Evolutionary conservation across 2,113 vertebrate genomes (phyloP), one percentile per base, ranked within the genome.

Genomic region (Sylvilagus bachmani): DNA sequence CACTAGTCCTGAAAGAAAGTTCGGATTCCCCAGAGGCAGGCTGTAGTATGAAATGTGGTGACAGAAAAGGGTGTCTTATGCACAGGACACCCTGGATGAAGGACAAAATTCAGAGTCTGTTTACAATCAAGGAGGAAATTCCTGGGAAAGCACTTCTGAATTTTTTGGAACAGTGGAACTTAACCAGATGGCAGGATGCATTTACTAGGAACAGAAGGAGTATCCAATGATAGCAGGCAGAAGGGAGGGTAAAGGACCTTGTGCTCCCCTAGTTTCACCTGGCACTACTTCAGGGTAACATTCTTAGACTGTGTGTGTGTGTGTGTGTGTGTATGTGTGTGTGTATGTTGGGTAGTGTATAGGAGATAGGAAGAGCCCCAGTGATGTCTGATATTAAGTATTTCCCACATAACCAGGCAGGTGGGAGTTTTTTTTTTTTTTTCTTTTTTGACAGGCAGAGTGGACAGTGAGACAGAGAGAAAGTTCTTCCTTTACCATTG

Each of bases 141-240:
- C 66, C 27, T 31, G 4, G 55, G 44, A 90, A 82, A 9, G 9
- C 10, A 81, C 25, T 5, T 81, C n/a, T 69, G 31, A 93, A 69
- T 64, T 86, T 90, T 64, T 75, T 90, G 31, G 36, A 93, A 70
- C 3, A 77, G 49, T 11, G 55, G 1, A 87, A 74, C 80, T 86
- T 83, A 94, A 90, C 67, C 74, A 91, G 14, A 70, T 38, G 29
- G 22, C 74, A 95, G 33, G n/a, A 75, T 27, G 38, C 44, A n/a
- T 58, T 25, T n/a, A 36, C 36, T 44, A 90, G 44, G 36, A 55
- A 49, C 24, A 83, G 64, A 88, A 14, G 55, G 49, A 88, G 44
- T 17, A 62, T 33, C 19, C 55, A 78, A 44, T 49, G 13, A 90
- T 6, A 44, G 29, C 24, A 86, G 33, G 71, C 8, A 89, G 69